Percentiles rank a stretch among this genome's conserved stretches.
Evolutionary conservation across 2,113 vertebrate species (phyloP).

Genomic region (Callionymus lyra): DNA sequence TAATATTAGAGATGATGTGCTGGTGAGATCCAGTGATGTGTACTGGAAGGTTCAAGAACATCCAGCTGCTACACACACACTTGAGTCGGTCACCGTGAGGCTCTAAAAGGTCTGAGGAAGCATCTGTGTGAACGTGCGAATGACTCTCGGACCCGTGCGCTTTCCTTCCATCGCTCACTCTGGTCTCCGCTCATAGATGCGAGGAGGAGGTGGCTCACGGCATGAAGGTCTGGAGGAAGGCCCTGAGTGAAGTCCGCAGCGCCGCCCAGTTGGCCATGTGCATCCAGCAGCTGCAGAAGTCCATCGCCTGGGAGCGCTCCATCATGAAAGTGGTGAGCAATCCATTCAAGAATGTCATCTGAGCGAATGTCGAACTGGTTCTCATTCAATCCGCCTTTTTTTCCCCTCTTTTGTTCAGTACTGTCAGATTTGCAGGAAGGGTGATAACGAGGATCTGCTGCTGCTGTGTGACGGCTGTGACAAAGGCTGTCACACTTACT

Average conservation of each 20-base stretch:
- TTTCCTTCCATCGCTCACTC: background rate
- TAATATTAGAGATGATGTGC: too few relatives aligned
- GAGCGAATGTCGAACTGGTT: background rate
- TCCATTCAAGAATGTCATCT: background rate
- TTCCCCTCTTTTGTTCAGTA: constrained; percentile 72
- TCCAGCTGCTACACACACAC: too few relatives aligned
- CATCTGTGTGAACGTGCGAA: constrained; percentile 8
- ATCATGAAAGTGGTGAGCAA: constrained; percentile 99
- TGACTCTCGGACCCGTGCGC: too few relatives aligned
- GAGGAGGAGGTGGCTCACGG: constrained; percentile 98
- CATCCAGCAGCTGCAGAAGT: constrained; percentile 97
- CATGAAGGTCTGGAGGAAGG: constrained; percentile 94
- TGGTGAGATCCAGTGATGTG: too few relatives aligned
- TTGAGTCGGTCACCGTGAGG: too few relatives aligned
- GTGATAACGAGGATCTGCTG: constrained; percentile 95
- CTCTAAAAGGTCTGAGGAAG: too few relatives aligned
- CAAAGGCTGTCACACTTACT: constrained; percentile 98
- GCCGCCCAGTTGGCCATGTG: constrained; percentile 96
- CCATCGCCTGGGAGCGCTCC: constrained; percentile 98
- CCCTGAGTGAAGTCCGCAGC: constrained; percentile 84
- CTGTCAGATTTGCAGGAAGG: constrained; percentile 95
- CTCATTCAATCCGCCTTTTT: constrained; percentile 26
- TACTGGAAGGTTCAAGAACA: too few relatives aligned
- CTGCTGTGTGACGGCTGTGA: constrained; percentile 96
- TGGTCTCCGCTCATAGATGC: constrained; percentile 66